A percentile compares a stretch with the other conserved stretches of the same genome.
These are phyloP conservation scores for Drosophila dives DNA, from an alignment of 2,888 invertebrate species.

Conservation along the genomic window DNA sequence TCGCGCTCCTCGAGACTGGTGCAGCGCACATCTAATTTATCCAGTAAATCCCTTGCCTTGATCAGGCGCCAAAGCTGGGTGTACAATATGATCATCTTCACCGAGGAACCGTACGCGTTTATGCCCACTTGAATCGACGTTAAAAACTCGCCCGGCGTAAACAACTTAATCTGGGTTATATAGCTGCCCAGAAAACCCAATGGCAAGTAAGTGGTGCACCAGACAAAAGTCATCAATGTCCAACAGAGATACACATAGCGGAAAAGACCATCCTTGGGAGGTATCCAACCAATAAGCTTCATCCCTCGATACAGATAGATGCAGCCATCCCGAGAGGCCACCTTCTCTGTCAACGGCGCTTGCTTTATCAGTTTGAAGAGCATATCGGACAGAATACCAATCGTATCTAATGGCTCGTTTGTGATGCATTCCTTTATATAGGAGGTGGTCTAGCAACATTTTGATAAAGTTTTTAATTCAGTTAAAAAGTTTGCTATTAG, in stretches of 20 bases:
- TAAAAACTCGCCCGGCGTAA: constrained; percentile 67
- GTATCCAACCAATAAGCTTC: constrained; percentile 61
- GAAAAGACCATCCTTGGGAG: constrained; percentile 47
- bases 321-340: constrained; percentile 55
- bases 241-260: constrained; percentile 56
- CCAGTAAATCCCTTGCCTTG: constrained; percentile 54
- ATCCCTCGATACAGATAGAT: constrained; percentile 64
- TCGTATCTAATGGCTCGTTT: constrained; percentile 3
- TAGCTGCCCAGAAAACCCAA: constrained; percentile 64
- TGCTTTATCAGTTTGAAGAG: constrained; percentile 55
- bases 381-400: constrained; percentile 32
- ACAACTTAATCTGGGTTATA: constrained; percentile 53
- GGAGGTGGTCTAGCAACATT: constrained; percentile 9
- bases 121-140: constrained; percentile 73
- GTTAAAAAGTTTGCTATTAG: constrained; percentile 53
- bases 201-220: constrained; percentile 54
- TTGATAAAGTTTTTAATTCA: constrained; percentile 46
- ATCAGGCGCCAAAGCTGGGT: constrained; percentile 58
- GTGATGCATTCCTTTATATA: constrained; percentile 45
- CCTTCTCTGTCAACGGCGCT: constrained; percentile 47
- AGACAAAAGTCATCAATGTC: constrained; percentile 47
- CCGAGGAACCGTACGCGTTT: constrained; percentile 68
- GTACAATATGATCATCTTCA: constrained; percentile 61
- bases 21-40: constrained; percentile 64
- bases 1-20: constrained; percentile 49